A percentile compares a stretch with the other conserved stretches of the same genome.
Conservation (phyloP, 92 coral and sea anemone species). For the Nematostella vectensis region DNA sequence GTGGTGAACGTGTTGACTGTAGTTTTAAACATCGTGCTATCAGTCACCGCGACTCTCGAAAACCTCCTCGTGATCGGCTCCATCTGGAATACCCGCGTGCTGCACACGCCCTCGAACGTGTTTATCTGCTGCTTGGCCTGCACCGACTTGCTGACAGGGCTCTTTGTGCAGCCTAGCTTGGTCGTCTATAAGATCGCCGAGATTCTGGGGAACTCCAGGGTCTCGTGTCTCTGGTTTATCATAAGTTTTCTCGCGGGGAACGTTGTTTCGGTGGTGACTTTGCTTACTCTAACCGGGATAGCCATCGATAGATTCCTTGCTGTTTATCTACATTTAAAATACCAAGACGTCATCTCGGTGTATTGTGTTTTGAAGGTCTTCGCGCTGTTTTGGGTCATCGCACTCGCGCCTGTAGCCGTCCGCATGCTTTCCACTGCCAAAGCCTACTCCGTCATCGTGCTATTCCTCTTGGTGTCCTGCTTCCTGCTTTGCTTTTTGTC, state of each 20-base stretch:
- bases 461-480: not conserved
- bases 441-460: not conserved
- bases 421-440: not conserved
- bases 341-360: conserved; percentile 11
- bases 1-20: not conserved
- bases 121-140: conserved; percentile 35
- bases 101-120: conserved; percentile 25
- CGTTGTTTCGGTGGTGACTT: conserved; percentile 28
- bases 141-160: conserved; percentile 29
- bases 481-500: not conserved
- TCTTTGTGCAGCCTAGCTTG: conserved; percentile 24
- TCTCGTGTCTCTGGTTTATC: conserved; percentile 24
- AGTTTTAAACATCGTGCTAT: conserved; percentile 17
- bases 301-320: conserved; percentile 30
- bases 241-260: conserved; percentile 33
- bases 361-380: conserved; percentile 15
- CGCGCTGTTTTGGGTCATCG: conserved; percentile 14
- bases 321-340: conserved; percentile 19
- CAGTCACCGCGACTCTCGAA: conserved; percentile 14
- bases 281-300: conserved; percentile 29
- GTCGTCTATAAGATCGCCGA: conserved; percentile 35
- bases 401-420: not conserved
- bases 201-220: conserved; percentile 1
- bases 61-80: conserved; percentile 14
- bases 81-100: conserved; percentile 24